These are phyloP conservation scores for Mesembrinibis cayennensis DNA, from an alignment of 2,113 vertebrate species.

Conservation along the genomic window DNA sequence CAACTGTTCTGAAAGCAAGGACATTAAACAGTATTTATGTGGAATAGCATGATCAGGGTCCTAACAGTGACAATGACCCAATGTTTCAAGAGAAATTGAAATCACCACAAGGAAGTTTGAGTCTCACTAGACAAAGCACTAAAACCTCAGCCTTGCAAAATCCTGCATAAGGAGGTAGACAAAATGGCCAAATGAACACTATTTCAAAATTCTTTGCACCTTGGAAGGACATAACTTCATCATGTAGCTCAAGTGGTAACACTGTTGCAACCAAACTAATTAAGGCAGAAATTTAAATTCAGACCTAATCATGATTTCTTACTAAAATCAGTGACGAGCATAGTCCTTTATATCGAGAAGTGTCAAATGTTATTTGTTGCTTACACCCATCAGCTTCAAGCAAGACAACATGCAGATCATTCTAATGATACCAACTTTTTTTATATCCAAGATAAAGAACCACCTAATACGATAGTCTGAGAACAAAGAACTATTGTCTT, in stretches of 20 bases:
- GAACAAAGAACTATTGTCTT: background rate
- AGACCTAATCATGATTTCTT: background rate
- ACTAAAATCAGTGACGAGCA: background rate
- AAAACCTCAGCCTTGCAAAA: background rate
- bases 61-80: background rate
- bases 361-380: background rate
- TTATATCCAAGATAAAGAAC: background rate
- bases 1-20: background rate
- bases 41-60: background rate
- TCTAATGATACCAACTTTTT: background rate
- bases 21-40: background rate
- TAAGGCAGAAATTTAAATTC: background rate
- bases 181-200: background rate
- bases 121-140: background rate
- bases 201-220: background rate
- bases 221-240: background rate
- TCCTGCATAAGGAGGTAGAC: background rate
- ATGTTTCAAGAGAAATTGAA: background rate
- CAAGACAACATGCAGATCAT: background rate
- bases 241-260: background rate
- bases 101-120: background rate
- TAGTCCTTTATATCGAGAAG: background rate
- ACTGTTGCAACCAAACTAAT: background rate
- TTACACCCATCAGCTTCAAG: background rate
- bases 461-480: rapidly evolving